These are phyloP conservation scores for Caenorhabditis sulstoni DNA, from an alignment of 2,888 invertebrate genomes.

Conservation along the genomic window DNA sequence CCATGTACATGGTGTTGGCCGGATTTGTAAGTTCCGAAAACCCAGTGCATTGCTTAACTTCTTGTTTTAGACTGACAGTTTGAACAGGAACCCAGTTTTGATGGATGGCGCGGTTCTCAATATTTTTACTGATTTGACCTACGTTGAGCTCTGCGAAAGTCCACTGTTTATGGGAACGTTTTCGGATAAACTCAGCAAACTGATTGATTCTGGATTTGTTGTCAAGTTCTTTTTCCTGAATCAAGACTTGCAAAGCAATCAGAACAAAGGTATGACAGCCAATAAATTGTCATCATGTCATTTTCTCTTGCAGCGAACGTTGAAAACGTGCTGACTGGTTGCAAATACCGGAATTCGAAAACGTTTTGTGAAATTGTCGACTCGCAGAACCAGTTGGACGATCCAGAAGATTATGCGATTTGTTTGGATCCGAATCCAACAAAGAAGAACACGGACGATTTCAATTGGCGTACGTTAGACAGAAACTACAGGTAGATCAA, in stretches of 20 bases:
- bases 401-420: slow-evolving; percentile 17
- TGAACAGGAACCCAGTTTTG: background rate
- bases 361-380: slow-evolving; percentile 47
- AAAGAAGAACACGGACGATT: background rate
- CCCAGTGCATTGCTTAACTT: background rate
- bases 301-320: slow-evolving; percentile 18
- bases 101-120: slow-evolving; percentile 36
- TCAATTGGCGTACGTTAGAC: slow-evolving; percentile 26
- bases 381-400: background rate
- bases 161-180: slow-evolving; percentile 12
- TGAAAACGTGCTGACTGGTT: slow-evolving; percentile 28
- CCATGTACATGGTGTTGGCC: too few relatives aligned
- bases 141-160: slow-evolving; percentile 37
- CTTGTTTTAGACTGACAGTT: slow-evolving; percentile 28
- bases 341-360: slow-evolving; percentile 23
- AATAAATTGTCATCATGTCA: background rate
- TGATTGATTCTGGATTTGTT: slow-evolving; percentile 27
- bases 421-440: slow-evolving; percentile 10
- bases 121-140: slow-evolving; percentile 54
- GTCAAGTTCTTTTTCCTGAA: slow-evolving; percentile 49
- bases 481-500: background rate
- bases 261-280: slow-evolving; percentile 9
- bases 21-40: slow-evolving; percentile 10
- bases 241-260: slow-evolving; percentile 12
- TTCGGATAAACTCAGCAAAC: background rate